Conservation (phyloP, 2,797 vertebrate genomes). For the Acipenser oxyrinchus region DNA sequence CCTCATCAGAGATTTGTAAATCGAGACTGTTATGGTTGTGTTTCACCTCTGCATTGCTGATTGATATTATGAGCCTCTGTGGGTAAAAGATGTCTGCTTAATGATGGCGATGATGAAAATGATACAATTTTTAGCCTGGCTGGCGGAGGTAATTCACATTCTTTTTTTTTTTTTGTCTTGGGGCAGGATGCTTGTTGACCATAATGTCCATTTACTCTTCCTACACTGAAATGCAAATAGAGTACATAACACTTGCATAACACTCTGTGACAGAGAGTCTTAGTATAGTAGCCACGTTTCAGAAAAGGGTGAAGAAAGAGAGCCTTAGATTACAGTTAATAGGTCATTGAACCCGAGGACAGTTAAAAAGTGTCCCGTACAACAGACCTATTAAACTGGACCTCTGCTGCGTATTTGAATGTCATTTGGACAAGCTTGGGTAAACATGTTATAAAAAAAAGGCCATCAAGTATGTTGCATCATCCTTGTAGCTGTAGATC, state of each 20-base stretch:
- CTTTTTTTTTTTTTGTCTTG: too few relatives aligned
- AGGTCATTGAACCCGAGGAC: too few relatives aligned
- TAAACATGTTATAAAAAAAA: not conserved
- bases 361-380: too few relatives aligned
- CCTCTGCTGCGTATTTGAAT: not conserved
- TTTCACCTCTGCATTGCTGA: not conserved
- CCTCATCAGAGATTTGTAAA: not conserved
- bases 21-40: not conserved
- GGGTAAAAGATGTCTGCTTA: not conserved
- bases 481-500: not conserved
- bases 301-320: too few relatives aligned
- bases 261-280: too few relatives aligned
- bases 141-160: not conserved
- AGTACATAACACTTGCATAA: too few relatives aligned
- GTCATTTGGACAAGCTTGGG: not conserved
- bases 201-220: too few relatives aligned
- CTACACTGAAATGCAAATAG: too few relatives aligned
- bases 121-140: not conserved
- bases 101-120: not conserved
- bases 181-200: too few relatives aligned
- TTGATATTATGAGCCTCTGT: not conserved
- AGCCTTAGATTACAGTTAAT: too few relatives aligned
- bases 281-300: too few relatives aligned
- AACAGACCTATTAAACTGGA: too few relatives aligned
- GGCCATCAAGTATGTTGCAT: not conserved